Evolutionary conservation across 2,113 vertebrate genomes (phyloP).

Genomic region (Platysteira castanea): DNA sequence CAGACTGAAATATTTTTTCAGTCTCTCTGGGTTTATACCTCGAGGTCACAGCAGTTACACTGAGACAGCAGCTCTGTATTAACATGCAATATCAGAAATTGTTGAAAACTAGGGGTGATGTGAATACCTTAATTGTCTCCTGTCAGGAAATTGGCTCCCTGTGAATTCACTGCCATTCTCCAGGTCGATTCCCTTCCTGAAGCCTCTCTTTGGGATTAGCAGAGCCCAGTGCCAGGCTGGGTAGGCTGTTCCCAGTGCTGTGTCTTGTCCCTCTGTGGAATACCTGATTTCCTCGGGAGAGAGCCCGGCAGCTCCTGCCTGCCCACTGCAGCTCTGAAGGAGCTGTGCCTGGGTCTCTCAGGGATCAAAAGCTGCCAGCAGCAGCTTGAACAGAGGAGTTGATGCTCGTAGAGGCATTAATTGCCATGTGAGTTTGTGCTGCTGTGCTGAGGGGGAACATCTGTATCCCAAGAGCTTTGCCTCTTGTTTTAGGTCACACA

Average conservation of each 20-base stretch:
- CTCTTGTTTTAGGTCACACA: background rate
- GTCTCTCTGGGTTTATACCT: background rate
- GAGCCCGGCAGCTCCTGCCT: background rate
- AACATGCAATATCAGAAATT: background rate
- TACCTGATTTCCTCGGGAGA: background rate
- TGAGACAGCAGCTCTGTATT: background rate
- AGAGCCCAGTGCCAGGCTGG: background rate
- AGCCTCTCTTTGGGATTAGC: background rate
- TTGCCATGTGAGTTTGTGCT: slow-evolving; percentile 7
- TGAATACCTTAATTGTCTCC: background rate
- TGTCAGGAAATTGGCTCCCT: background rate
- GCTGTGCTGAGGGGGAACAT: background rate
- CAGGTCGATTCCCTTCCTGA: background rate
- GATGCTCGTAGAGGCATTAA: background rate
- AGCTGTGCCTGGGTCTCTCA: background rate
- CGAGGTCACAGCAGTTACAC: background rate
- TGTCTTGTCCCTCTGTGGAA: background rate
- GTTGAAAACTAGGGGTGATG: background rate
- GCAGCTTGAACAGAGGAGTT: background rate
- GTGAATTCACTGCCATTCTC: background rate
- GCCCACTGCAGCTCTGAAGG: background rate
- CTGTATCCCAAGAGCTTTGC: background rate
- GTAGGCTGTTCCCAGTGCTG: background rate
- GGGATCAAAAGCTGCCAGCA: background rate
- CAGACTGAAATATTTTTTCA: background rate